A percentile compares a stretch with the other conserved stretches of the same genome.
Conservation (phyloP, 2,113 vertebrate genomes). For the Crotophaga sulcirostris region DNA sequence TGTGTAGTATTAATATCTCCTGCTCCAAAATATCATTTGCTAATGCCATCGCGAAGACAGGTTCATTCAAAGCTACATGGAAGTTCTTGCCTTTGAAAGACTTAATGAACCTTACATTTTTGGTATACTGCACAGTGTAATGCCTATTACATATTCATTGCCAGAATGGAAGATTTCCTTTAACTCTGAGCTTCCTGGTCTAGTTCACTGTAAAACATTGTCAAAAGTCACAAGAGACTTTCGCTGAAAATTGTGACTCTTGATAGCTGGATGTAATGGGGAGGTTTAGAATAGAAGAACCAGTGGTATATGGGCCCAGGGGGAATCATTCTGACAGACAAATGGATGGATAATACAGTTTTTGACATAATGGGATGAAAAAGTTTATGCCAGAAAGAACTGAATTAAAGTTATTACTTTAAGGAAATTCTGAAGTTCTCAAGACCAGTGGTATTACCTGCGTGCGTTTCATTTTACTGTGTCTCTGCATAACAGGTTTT, state of each 20-base stretch:
- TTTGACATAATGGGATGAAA: constrained; percentile 86
- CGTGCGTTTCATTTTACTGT: constrained; percentile 56
- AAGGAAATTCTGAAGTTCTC: constrained; percentile 79
- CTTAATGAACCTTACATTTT: constrained; percentile 88
- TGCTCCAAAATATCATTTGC: constrained; percentile 79
- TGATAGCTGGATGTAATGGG: constrained; percentile 80
- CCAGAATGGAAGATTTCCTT: constrained; percentile 81
- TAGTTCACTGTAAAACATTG: constrained; percentile 83
- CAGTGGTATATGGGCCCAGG: constrained; percentile 75
- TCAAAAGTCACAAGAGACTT: constrained; percentile 84
- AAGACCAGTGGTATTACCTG: constrained; percentile 64
- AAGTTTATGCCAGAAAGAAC: constrained; percentile 83
- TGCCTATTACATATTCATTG: constrained; percentile 87
- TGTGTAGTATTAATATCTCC: constrained; percentile 81
- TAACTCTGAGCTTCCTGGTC: constrained; percentile 82
- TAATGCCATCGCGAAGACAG: constrained; percentile 77
- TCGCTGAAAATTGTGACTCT: constrained; percentile 81
- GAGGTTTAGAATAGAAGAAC: constrained; percentile 77
- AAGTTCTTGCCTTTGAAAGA: constrained; percentile 80
- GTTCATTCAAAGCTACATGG: constrained; percentile 80
- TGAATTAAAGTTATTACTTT: constrained; percentile 84
- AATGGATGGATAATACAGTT: constrained; percentile 84
- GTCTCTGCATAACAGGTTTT: constrained; percentile 62
- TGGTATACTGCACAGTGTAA: constrained; percentile 81
- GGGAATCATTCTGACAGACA: constrained; percentile 84